These are phyloP conservation scores for Drymodes brunneopygia DNA, from an alignment of 2,113 vertebrate species.

Conservation along the genomic window DNA sequence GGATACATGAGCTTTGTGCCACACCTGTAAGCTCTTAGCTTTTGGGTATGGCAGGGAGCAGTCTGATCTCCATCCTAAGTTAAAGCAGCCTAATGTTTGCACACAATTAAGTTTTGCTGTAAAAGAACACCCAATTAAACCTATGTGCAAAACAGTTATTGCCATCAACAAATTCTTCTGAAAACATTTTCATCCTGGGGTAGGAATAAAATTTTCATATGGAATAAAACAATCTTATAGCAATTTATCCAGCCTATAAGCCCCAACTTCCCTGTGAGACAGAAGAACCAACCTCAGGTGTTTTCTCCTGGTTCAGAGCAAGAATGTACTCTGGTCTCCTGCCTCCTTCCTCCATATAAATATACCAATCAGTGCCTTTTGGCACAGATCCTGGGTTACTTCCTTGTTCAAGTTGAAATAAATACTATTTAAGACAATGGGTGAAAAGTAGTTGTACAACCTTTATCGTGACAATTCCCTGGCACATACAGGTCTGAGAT, in stretches of 20 bases:
- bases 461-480: background rate
- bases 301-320: background rate
- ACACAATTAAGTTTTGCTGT: background rate
- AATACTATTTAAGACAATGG: background rate
- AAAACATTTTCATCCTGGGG: background rate
- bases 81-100: background rate
- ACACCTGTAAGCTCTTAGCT: background rate
- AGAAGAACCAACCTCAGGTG: background rate
- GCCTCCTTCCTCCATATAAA: background rate
- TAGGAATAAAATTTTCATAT: background rate
- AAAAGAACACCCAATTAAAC: background rate
- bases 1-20: background rate
- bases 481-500: background rate
- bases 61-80: background rate
- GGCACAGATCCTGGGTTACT: background rate
- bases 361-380: background rate
- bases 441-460: background rate
- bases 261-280: background rate
- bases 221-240: background rate
- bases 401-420: background rate
- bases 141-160: background rate
- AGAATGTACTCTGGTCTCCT: rapidly evolving
- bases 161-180: background rate
- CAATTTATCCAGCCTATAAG: background rate
- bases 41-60: background rate